Base-by-base conservation (phyloP, 2,797 vertebrate genomes). In the Dromococcyx pavoninus region DNA sequence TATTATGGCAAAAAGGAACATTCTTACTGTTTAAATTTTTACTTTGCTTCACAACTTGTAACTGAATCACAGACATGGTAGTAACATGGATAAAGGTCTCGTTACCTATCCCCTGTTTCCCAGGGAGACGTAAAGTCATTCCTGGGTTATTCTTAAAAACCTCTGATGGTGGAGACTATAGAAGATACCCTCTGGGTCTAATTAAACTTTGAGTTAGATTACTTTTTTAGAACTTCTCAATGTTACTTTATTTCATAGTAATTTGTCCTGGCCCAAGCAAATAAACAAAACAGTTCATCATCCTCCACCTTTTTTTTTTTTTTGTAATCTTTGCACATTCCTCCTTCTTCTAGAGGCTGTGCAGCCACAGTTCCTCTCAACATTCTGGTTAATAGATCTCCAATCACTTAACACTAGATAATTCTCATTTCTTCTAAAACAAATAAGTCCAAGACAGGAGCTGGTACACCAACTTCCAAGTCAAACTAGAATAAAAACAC, bases 71-170 rank as follows among this genome's bases (percentile, higher is more conserved):
- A 86, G 41, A 25, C 15, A 22, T 7, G 10, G 13, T 8, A 86
- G 33, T 22, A 54, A 58, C 12, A 32, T 1, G 6, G 13, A n/a
- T 44, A 66, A 85, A 86, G 30, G 17, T 65, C 23, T 22, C 2
- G 0, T 33, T 78, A 33, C 6, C 13, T 35, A 5, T 54, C 11
- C 16, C 9, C 7, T 0, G 0, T 24, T 23, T 51, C 64, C 53
- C 57, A 60, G 16, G 39, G 37, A 25, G 44, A 71, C 14, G 67
- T 48, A 25, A 78, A 84, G 15, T 65, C 22, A 66, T 41, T 8
- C 10, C 6, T 66, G 2, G 1, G 33, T 9, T 83, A 32, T 25
- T 73, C 51, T 77, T 80, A 44, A 88, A 92, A 92, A 21, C 41
- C 7, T 62, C 39, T 3, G 3, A 13, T 7, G 7, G 4, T 57